Percentiles rank a stretch among this genome's conserved stretches.
Conservation (phyloP, 2,888 invertebrate species). For the Chrysopilus asiliformis region DNA sequence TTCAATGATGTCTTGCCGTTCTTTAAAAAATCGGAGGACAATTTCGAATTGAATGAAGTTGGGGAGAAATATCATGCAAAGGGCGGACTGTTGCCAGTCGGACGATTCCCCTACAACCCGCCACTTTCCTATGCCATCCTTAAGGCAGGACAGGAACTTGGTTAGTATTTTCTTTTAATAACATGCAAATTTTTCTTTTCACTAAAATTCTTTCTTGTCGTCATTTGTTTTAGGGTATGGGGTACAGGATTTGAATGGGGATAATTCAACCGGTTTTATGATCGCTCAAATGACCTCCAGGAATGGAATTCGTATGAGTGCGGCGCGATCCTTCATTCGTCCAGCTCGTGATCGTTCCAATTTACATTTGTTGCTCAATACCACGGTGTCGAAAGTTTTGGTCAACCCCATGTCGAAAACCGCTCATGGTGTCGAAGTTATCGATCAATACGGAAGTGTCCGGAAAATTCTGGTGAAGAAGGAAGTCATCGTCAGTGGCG, state of each 20-base stretch:
- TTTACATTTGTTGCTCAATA: slow-evolving; percentile 70
- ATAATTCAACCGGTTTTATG: slow-evolving; percentile 64
- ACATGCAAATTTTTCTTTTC: not conserved
- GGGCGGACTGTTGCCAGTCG: slow-evolving; percentile 65
- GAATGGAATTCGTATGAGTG: slow-evolving; percentile 72
- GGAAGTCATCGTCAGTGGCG: slow-evolving; percentile 63
- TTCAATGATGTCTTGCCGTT: slow-evolving; percentile 82
- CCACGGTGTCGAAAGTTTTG: slow-evolving; percentile 62
- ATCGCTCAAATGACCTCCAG: slow-evolving; percentile 81
- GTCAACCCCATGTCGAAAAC: slow-evolving; percentile 60
- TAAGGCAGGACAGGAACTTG: slow-evolving; percentile 64
- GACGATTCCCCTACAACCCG: slow-evolving; percentile 75
- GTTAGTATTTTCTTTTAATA: slow-evolving; percentile 31
- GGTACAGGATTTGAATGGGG: slow-evolving; percentile 69
- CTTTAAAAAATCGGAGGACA: slow-evolving; percentile 78
- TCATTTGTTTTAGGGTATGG: slow-evolving; percentile 44
- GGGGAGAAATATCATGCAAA: slow-evolving; percentile 63
- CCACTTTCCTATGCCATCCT: slow-evolving; percentile 64
- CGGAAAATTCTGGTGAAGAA: slow-evolving; percentile 59
- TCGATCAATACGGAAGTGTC: slow-evolving; percentile 35
- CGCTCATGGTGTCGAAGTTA: slow-evolving; percentile 60
- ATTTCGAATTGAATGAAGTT: slow-evolving; percentile 53
- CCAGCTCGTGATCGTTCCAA: slow-evolving; percentile 63
- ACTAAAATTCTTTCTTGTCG: not conserved
- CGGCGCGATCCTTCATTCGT: slow-evolving; percentile 67